These are phyloP conservation scores for Leptinotarsa lineolata DNA, from an alignment of 1,140 invertebrate species.

Conservation along the genomic window DNA sequence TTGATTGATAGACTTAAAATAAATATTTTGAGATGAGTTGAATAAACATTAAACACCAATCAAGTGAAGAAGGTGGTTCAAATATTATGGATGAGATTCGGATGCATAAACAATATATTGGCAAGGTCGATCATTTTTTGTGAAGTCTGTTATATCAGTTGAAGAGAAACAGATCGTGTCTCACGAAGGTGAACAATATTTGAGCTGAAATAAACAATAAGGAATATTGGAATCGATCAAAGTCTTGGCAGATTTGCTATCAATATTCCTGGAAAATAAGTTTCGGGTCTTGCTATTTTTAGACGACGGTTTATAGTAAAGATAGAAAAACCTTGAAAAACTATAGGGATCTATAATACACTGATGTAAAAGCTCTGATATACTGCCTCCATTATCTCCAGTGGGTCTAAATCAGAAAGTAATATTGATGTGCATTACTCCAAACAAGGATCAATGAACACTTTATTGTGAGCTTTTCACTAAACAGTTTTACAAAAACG, in stretches of 20 bases:
- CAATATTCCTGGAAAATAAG: no score
- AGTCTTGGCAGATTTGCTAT: neutral
- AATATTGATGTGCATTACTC: no score
- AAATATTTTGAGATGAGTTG: neutral
- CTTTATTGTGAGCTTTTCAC: no score
- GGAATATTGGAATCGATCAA: neutral
- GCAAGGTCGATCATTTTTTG: slow-evolving; percentile 1
- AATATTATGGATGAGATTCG: neutral
- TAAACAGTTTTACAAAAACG: no score
- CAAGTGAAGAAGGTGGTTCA: neutral
- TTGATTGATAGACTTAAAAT: neutral
- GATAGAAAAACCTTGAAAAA: no score
- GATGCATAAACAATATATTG: neutral
- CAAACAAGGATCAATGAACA: no score
- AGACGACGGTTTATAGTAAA: no score
- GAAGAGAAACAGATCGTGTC: neutral
- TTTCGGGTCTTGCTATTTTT: no score
- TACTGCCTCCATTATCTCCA: no score
- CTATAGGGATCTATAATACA: no score
- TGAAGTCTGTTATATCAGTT: neutral
- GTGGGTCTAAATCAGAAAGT: no score
- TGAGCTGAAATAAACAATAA: neutral
- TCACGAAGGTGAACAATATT: neutral
- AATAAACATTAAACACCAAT: neutral
- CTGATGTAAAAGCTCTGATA: no score